Evolutionary conservation across 2,113 vertebrate genomes (phyloP), one percentile per base, ranked within the genome.

Genomic region (Hippoglossus stenolepis): DNA sequence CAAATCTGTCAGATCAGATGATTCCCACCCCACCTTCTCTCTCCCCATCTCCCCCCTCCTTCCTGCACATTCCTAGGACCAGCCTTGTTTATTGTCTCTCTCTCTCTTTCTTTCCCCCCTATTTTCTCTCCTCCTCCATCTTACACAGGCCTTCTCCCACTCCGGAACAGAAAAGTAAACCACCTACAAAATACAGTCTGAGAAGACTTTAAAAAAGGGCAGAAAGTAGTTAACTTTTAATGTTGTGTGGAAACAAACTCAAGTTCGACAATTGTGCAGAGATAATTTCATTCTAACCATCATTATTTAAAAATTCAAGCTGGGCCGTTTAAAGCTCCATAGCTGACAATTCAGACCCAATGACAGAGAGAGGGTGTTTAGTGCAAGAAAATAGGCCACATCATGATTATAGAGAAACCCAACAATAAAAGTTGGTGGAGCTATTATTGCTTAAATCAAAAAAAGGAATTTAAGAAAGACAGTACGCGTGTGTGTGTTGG

Each of bases 1-100:
- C 74, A 74, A 82, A 75, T 78, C 62, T 85, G 76, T 84, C 84
- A 88, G 54, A 91, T 86, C 75, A 81, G 73, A 85, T 68, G 72
- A 69, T 73, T 72, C 76, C 61, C 79, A 73, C 77, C 73, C 77
- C 71, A 67, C 74, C 75, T 80, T 67, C 63, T 11, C 49, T 51
- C 49, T 20, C 49, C 15, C 45, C 45, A 13, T 47, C 20, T 13
- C 51, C 68, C 84, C 77, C 80, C 85, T 84, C 82, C 82, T 53
- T 56, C 43, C 65, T 49, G 28, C 75, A 79, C 84, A 89, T 91
- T 90, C 86, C 84, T 65, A 65, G 24, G n/a, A 61, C 66, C 47
- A 1, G 23, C 35, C 67, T 75, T 78, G 82, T 85, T 88, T 82
- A 85, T 85, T 83, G 73, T 77, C 57, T 53, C 71, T 69, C 64